A percentile compares a stretch with the other conserved stretches of the same genome.
These are phyloP conservation scores for Phaedon cochleariae DNA, from an alignment of 2,888 invertebrate genomes.

Conservation along the genomic window DNA sequence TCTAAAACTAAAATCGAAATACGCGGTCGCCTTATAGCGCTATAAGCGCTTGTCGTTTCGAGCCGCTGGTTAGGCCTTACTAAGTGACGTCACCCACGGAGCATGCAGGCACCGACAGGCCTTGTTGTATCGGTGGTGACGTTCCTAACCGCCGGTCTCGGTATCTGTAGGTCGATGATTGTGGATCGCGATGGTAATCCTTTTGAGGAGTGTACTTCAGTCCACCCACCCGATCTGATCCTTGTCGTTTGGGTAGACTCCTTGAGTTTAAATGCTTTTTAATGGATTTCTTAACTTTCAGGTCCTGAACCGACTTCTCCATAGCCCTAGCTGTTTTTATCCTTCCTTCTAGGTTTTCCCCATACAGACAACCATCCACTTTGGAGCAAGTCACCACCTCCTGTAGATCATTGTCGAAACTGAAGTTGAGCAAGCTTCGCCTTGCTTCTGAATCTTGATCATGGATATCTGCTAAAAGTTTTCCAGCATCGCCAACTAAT, in stretches of 20 bases:
- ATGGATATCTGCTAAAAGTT: neutral
- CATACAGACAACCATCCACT: neutral
- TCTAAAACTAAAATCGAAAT: no score
- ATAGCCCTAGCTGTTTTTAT: no score
- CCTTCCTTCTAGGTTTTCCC: neutral
- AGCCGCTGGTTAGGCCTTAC: no score
- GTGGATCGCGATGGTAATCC: neutral
- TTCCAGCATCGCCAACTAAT: neutral
- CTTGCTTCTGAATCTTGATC: neutral
- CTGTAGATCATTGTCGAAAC: neutral
- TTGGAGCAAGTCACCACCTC: neutral
- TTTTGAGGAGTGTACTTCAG: neutral
- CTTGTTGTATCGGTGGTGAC: no score
- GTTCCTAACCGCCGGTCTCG: neutral
- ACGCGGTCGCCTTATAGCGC: no score
- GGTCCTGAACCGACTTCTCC: neutral
- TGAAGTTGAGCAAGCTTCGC: neutral
- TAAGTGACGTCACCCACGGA: no score
- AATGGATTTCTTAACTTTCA: neutral
- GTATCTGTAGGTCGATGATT: neutral
- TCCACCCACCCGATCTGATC: neutral
- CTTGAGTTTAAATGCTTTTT: neutral
- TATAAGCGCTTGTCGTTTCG: no score
- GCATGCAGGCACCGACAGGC: no score
- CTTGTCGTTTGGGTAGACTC: neutral